Percentiles rank a stretch among this genome's conserved stretches.
Conservation (phyloP, 2,797 vertebrate genomes). For the Rhinatrema bivittatum region DNA sequence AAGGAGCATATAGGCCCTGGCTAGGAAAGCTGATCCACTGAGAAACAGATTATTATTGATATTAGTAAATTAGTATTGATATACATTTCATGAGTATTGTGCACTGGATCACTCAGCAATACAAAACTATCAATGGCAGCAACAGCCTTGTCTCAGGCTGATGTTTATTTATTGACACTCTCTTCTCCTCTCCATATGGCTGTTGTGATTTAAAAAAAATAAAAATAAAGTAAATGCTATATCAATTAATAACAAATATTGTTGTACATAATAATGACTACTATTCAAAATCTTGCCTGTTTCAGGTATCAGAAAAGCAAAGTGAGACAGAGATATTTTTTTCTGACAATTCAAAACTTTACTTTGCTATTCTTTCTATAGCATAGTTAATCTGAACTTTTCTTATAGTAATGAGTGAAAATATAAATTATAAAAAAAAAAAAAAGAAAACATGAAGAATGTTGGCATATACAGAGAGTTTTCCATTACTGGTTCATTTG, state of each 20-base stretch:
- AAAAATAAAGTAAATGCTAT: constrained; percentile 10
- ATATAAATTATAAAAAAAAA: too few species aligned
- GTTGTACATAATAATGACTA: neutral
- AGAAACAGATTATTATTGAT: constrained; percentile 89
- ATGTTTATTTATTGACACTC: too few species aligned
- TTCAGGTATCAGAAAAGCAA: neutral
- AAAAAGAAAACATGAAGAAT: too few species aligned
- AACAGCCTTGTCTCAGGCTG: constrained; percentile 17
- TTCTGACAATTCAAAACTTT: too few species aligned
- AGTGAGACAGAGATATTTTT: too few species aligned
- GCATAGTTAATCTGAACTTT: too few species aligned
- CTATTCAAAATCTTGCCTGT: neutral
- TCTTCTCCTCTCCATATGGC: too few species aligned
- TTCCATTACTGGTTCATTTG: too few species aligned
- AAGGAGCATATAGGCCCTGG: constrained; percentile 38
- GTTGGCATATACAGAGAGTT: too few species aligned
- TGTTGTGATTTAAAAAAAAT: neutral
- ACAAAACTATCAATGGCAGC: constrained; percentile 49
- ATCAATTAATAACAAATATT: neutral
- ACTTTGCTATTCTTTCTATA: too few species aligned
- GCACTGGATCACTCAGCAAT: constrained; percentile 72
- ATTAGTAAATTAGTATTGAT: constrained; percentile 98
- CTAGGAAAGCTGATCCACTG: constrained; percentile 64
- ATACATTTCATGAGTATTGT: constrained; percentile 80
- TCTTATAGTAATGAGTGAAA: too few species aligned